Conservation (phyloP, 2,888 invertebrate genomes). For the Acanthosepion esculentum region DNA sequence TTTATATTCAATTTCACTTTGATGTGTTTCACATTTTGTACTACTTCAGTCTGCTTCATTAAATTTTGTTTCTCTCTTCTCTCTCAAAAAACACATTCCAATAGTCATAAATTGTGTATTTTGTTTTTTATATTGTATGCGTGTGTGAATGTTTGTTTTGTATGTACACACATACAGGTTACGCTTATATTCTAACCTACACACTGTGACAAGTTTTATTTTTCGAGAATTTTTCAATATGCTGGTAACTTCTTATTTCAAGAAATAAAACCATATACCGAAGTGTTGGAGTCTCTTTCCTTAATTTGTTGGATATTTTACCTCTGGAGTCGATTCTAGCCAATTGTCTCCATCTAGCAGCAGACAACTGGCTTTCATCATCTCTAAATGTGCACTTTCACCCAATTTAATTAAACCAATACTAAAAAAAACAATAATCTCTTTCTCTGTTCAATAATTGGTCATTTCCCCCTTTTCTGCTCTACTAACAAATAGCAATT, state of each 20-base stretch:
- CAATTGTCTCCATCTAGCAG: neutral
- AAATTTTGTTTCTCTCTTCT: neutral
- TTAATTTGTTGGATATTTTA: slow-evolving; percentile 20
- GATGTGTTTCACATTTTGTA: neutral
- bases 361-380: slow-evolving; percentile 11
- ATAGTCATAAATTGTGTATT: neutral
- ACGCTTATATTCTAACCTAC: neutral
- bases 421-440: neutral
- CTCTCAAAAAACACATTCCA: neutral
- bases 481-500: neutral
- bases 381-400: neutral
- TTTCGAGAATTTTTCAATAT: neutral
- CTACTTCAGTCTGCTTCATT: neutral
- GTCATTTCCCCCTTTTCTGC: neutral
- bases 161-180: neutral
- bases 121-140: neutral
- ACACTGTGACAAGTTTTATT: slow-evolving; percentile 21
- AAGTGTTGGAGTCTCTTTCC: neutral
- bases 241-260: slow-evolving; percentile 33
- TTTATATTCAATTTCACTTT: neutral
- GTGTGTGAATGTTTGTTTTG: neutral
- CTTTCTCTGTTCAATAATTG: neutral
- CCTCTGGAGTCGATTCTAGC: neutral
- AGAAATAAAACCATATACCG: slow-evolving; percentile 33
- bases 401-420: neutral